A percentile compares a stretch with the other conserved stretches of the same genome.
Conservation (phyloP, 2,113 vertebrate species). For the Cyrtonyx montezumae region DNA sequence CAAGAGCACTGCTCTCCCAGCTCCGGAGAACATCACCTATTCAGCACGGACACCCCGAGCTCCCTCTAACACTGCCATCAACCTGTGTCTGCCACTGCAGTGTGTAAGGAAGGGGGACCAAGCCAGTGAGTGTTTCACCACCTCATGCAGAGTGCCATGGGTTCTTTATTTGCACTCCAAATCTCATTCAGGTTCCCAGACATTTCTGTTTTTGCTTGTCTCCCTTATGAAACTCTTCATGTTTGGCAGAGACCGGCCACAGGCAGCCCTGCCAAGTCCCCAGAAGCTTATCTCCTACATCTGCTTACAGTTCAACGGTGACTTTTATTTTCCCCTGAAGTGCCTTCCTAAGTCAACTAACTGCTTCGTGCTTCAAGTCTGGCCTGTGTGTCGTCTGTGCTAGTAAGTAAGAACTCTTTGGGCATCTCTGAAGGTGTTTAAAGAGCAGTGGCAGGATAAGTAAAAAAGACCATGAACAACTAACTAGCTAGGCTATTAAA, state of each 20-base stretch:
- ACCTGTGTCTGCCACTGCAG: too few species aligned
- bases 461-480: neutral
- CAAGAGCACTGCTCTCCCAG: too few species aligned
- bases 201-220: fast-evolving
- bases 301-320: neutral
- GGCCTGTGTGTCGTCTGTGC: neutral
- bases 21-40: too few species aligned
- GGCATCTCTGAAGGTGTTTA: neutral
- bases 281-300: neutral
- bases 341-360: neutral
- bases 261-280: neutral
- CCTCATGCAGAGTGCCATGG: too few species aligned
- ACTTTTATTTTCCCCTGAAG: neutral
- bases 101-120: too few species aligned
- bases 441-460: neutral
- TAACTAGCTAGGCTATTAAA: neutral
- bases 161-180: too few species aligned
- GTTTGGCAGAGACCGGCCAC: neutral
- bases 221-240: neutral
- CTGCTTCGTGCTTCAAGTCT: neutral
- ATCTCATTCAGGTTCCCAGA: neutral
- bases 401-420: neutral
- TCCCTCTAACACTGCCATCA: too few species aligned
- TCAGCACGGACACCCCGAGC: too few species aligned
- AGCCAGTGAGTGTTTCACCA: too few species aligned